Conservation (phyloP, 1,140 invertebrate species). For the Philotrypesis tridentata region DNA sequence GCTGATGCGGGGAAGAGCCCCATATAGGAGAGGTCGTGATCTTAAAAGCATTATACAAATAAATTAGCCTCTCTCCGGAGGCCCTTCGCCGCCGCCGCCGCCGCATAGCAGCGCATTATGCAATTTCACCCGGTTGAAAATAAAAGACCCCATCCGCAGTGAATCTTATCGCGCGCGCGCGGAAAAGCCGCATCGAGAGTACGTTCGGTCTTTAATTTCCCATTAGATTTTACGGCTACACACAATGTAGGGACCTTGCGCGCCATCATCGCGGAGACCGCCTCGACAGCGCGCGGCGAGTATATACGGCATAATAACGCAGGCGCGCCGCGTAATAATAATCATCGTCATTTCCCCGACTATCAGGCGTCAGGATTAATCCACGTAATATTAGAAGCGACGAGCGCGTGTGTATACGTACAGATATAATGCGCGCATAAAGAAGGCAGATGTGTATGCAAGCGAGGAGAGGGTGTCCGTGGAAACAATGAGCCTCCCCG, state of each 20-base stretch:
- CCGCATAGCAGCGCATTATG: neutral
- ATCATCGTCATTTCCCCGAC: slow-evolving; percentile 11
- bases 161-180: neutral
- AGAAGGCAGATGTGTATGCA: no score
- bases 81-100: no score
- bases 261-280: neutral
- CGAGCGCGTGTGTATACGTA: neutral
- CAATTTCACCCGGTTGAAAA: slow-evolving; percentile 4
- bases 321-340: slow-evolving; percentile 22
- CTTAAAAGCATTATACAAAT: slow-evolving; percentile 16
- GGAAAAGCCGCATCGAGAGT: slow-evolving; percentile 4
- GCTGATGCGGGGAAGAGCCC: no score
- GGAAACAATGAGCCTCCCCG: slow-evolving; percentile 33
- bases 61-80: neutral
- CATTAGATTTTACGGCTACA: slow-evolving; percentile 31
- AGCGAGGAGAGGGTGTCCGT: neutral
- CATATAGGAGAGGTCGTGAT: neutral
- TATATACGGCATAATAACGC: neutral
- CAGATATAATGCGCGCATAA: neutral
- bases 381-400: neutral
- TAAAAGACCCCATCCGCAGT: neutral
- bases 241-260: neutral
- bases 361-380: slow-evolving; percentile 17
- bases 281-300: neutral
- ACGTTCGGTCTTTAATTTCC: slow-evolving; percentile 31